Conservation (phyloP, 64 coral and sea anemone species). For the Catalaphyllia jardinei region DNA sequence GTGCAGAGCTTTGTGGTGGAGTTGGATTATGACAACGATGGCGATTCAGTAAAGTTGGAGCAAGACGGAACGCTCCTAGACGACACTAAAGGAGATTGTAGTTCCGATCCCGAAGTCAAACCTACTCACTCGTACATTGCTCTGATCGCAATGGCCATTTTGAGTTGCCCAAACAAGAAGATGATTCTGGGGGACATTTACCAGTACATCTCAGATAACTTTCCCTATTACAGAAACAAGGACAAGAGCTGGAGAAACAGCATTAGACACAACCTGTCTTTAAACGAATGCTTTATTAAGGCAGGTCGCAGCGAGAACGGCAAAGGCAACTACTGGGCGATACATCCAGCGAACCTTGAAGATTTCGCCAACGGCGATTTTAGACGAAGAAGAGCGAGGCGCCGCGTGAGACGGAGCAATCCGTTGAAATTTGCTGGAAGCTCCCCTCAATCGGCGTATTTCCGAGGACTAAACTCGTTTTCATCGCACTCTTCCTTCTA, state of each 20-base stretch:
- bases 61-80: not conserved
- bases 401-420: conserved; percentile 85
- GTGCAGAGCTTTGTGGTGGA: not conserved
- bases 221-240: conserved; percentile 96
- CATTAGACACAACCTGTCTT: conserved; percentile 90
- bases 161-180: conserved; percentile 85
- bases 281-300: conserved; percentile 99
- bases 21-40: not conserved
- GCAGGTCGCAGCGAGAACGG: conserved; percentile 97
- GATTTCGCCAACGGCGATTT: conserved; percentile 99
- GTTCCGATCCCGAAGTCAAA: conserved; percentile 80
- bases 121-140: conserved; percentile 97
- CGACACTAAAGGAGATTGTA: conserved; percentile 30
- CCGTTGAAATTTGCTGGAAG: conserved; percentile 69
- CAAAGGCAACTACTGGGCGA: conserved; percentile 98
- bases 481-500: conserved; percentile 26
- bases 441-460: conserved; percentile 43
- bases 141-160: conserved; percentile 97
- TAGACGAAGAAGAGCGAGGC: conserved; percentile 78
- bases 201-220: conserved; percentile 95
- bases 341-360: conserved; percentile 93
- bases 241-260: conserved; percentile 99
- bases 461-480: conserved; percentile 53
- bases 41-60: not conserved
- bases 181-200: conserved; percentile 98